Evolutionary conservation across 2,797 vertebrate species (phyloP), one percentile per base, ranked within the genome.

Genomic region (Hydrophis major): DNA sequence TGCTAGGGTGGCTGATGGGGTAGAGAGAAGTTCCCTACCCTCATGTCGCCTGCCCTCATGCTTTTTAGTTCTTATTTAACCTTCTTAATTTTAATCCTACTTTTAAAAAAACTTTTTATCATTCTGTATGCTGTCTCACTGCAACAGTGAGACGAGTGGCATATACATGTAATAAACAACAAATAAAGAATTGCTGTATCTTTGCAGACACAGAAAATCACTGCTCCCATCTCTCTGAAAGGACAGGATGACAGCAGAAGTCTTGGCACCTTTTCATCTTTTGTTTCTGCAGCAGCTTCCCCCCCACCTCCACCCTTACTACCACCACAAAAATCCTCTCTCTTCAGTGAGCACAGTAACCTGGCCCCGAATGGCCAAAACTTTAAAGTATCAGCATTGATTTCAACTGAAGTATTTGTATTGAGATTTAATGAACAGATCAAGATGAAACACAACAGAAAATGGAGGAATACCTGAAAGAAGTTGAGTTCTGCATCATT

Each of bases 401-500:
- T 59, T 60, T 47, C 1, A 88, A 37, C 2, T 2, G n/a, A 22
- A 8, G 50, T 87, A 0, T 4, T 94, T 53, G 69, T 12, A 74
- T 56, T 0, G 53, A 0, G 90, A 14, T 59, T 91, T 16, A 94
- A 28, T 47, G 22, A n/a, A 89, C 12, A 60, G 59, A 28, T 11
- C 55, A 37, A 47, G 90, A 92, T 47, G 89, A 89, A 27, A 47
- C 16, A 13, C 61, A 92, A 16, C 47, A 90, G 93, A 10, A 59
- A 1, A 92, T 86, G 27, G 8, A 66, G 7, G 57, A 42, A 88
- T 97, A 99, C 99, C 98, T 99, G 99, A 95, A 99, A 99, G 97
- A 99, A 99, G 97, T 99, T 99, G 94, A 99, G 99, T 94, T 99
- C 99, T 3, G 97, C 97, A 95, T 99, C 99, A 6, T 98, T 99